Percentiles rank a stretch among this genome's conserved stretches.
These are phyloP conservation scores for Corythaeola cristata DNA, from an alignment of 2,113 vertebrate genomes.

Conservation along the genomic window DNA sequence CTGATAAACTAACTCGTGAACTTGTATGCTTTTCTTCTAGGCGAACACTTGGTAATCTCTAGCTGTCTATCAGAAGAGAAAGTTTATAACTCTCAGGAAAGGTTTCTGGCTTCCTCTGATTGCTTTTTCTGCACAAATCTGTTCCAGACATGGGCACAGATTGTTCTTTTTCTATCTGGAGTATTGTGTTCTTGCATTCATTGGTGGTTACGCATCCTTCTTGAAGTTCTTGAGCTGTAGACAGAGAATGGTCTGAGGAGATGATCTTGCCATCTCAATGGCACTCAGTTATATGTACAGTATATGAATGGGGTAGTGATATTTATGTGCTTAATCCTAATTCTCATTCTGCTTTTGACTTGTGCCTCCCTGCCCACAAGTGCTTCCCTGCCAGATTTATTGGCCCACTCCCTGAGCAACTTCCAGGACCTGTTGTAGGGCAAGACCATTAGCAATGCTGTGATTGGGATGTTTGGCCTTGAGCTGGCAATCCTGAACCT, in stretches of 20 bases:
- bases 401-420: neutral
- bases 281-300: accelerated
- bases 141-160: neutral
- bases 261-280: neutral
- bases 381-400: neutral
- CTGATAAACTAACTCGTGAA: neutral
- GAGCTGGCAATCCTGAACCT: neutral
- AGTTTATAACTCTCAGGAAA: neutral
- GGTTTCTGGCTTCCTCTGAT: neutral
- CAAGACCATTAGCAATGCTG: neutral
- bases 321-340: neutral
- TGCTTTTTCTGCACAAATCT: neutral
- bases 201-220: neutral
- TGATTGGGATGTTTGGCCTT: neutral
- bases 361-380: neutral
- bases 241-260: neutral
- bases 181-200: neutral
- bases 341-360: neutral
- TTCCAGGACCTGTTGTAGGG: neutral
- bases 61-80: neutral
- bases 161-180: neutral
- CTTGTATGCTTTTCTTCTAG: neutral
- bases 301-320: neutral
- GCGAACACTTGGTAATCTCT: neutral
- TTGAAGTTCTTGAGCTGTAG: neutral